A percentile compares a stretch with the other conserved stretches of the same genome.
These are phyloP conservation scores for Polyommatus icarus DNA, from an alignment of 2,888 invertebrate species.

Conservation along the genomic window DNA sequence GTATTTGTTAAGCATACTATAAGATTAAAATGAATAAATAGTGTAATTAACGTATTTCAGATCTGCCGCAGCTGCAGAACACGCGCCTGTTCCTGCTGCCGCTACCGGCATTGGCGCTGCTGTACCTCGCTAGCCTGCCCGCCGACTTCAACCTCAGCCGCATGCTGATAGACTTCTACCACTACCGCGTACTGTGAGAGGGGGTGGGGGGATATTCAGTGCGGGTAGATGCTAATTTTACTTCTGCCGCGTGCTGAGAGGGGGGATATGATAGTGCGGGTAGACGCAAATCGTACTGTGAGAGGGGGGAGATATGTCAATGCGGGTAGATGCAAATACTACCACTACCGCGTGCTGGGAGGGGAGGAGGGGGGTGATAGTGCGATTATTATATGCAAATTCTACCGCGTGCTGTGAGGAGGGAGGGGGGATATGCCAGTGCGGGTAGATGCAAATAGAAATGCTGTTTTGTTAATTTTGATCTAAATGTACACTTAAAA, in stretches of 20 bases:
- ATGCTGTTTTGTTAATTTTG: no score
- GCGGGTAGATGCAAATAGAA: neutral
- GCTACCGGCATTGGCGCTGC: conserved; percentile 86
- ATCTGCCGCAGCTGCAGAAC: conserved; percentile 91
- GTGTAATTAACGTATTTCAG: conserved; percentile 70
- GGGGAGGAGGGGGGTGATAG: neutral
- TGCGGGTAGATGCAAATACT: conserved; percentile 53
- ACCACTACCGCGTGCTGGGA: conserved; percentile 87
- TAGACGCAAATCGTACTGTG: neutral
- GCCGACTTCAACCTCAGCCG: conserved; percentile 92
- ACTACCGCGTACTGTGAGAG: conserved; percentile 85
- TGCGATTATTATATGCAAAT: neutral
- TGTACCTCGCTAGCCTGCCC: conserved; percentile 88
- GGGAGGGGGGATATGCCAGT: no score
- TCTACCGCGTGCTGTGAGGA: no score
- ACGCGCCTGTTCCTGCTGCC: conserved; percentile 92
- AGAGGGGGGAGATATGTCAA: no score
- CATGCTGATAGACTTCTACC: conserved; percentile 91
- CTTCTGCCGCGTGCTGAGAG: conserved; percentile 44
- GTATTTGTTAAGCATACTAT: no score
- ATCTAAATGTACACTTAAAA: no score
- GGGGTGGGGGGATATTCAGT: neutral
- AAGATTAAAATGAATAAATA: no score
- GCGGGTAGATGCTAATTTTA: conserved; percentile 75
- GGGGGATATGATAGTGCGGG: neutral